phyloP scores from a whole-genome alignment of 2,113 vertebrate genomes.

The Corapipo altera region DNA sequence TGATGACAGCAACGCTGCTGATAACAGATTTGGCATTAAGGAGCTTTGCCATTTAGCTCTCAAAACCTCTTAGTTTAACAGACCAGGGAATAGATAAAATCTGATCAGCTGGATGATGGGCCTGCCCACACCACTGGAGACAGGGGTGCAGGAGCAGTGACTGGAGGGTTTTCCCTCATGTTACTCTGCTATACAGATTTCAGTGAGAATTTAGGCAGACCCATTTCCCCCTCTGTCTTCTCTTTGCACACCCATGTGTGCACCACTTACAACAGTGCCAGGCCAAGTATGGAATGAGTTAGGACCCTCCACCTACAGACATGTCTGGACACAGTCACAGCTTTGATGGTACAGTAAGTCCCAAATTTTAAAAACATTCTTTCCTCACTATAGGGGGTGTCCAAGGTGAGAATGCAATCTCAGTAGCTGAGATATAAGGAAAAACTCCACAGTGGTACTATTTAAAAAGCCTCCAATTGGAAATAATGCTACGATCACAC shows the following conservation, averaged over 20 bases:
- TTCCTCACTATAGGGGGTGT: neutral
- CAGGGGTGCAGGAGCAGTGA: neutral
- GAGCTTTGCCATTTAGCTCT: neutral
- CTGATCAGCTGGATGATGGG: neutral
- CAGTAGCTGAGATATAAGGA: neutral
- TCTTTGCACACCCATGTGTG: neutral
- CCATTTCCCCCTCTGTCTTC: neutral
- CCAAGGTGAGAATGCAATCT: neutral
- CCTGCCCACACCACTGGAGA: neutral
- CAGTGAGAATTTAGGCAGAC: neutral
- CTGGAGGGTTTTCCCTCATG: neutral
- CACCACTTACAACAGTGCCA: neutral
- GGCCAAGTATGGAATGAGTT: neutral
- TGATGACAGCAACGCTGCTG: neutral
- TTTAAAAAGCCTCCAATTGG: neutral
- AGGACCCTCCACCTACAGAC: neutral
- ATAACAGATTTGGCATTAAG: neutral
- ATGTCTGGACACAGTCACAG: neutral
- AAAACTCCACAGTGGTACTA: neutral
- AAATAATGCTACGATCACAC: neutral
- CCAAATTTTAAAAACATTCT: neutral
- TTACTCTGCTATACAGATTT: fast-evolving
- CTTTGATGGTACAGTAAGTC: neutral
- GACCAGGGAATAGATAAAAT: neutral
- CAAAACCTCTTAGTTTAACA: neutral